Conservation (phyloP, 2,113 vertebrate genomes). For the Lepus americanus region DNA sequence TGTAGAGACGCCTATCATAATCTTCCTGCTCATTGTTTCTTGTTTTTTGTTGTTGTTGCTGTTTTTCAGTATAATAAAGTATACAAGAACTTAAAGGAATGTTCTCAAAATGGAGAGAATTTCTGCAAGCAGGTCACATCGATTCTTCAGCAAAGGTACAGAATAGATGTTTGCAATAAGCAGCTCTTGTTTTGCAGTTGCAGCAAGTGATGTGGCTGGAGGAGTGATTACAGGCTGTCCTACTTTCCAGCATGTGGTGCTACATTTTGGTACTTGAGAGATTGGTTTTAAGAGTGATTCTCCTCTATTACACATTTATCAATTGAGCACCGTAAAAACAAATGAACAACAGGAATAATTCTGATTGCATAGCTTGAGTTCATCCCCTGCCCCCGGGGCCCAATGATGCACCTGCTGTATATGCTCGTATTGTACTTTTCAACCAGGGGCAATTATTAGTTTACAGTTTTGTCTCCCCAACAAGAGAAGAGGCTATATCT, state of each 20-base stretch:
- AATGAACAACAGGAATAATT: conserved; percentile 15
- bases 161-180: not conserved
- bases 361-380: not conserved
- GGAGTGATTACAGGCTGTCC: conserved; percentile 7
- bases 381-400: not conserved
- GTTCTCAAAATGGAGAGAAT: conserved; percentile 92
- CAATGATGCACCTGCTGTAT: not conserved
- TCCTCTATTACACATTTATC: conserved; percentile 49
- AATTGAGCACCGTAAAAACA: conserved; percentile 18
- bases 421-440: not conserved
- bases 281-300: conserved; percentile 48
- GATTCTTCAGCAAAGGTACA: conserved; percentile 93
- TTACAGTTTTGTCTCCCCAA: not conserved
- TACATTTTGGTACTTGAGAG: conserved; percentile 52
- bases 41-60: not conserved
- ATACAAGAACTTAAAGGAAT: conserved; percentile 92
- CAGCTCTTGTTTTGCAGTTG: not conserved
- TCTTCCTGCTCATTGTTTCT: not conserved
- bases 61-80: conserved; percentile 91
- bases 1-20: conserved; percentile 4
- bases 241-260: not conserved
- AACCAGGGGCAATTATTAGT: not conserved
- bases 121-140: conserved; percentile 93
- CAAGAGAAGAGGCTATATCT: not conserved
- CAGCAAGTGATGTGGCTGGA: not conserved